These are phyloP conservation scores for Calliscelio sp. DNA, from an alignment of 2,888 invertebrate species.

Conservation along the genomic window DNA sequence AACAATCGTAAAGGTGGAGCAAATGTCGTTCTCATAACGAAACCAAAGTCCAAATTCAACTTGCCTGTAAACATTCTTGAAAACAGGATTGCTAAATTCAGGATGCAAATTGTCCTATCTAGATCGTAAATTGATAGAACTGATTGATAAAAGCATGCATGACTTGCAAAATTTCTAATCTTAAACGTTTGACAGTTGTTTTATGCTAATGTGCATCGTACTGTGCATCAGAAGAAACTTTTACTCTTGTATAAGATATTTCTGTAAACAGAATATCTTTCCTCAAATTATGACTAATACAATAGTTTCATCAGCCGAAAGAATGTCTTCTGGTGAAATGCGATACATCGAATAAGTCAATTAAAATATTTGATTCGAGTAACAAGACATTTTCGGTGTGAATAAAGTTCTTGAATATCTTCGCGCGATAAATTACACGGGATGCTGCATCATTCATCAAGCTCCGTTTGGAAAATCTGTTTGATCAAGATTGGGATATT, in stretches of 20 bases:
- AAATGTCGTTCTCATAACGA: background rate
- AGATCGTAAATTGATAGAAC: background rate
- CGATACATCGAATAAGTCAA: conserved; percentile 21
- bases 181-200: no score
- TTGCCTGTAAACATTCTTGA: background rate
- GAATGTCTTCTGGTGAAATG: conserved; percentile 11
- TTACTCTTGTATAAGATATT: background rate
- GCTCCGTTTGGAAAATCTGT: background rate
- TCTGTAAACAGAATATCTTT: background rate
- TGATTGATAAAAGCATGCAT: background rate
- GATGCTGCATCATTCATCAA: background rate
- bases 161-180: background rate
- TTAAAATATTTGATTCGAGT: conserved; percentile 11
- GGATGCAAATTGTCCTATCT: background rate
- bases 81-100: background rate
- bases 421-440: conserved; percentile 2
- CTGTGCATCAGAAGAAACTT: background rate
- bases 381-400: background rate
- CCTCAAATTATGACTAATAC: conserved; percentile 1
- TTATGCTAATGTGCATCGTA: no score
- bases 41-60: background rate
- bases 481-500: background rate
- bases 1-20: conserved; percentile 1
- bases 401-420: background rate
- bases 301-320: background rate